phyloP scores from a whole-genome alignment of 2,888 invertebrate species.

The Mactromeris polynyma region DNA sequence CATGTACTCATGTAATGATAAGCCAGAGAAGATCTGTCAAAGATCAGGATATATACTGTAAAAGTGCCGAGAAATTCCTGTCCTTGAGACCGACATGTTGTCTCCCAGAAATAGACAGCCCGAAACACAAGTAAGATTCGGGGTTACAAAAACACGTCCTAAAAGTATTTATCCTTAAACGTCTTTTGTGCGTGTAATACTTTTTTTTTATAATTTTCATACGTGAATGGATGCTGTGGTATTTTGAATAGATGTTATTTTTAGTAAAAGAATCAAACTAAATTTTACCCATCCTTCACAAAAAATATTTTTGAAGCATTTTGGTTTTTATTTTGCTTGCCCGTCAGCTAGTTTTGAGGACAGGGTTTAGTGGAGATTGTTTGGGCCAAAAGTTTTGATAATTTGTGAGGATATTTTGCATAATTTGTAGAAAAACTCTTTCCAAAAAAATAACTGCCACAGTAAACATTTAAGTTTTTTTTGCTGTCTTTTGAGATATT shows the following conservation, averaged over 20 bases:
- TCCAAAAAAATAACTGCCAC: neutral
- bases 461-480: neutral
- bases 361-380: no score
- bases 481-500: neutral
- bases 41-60: conserved; percentile 92
- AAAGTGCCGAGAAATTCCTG: conserved; percentile 92
- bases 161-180: no score
- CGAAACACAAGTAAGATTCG: conserved; percentile 69
- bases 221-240: neutral
- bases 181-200: neutral
- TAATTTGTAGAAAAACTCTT: no score
- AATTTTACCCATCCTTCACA: no score
- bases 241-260: neutral
- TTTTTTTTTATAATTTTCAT: neutral
- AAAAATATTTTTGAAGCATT: no score
- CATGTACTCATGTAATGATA: conserved; percentile 93
- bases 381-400: no score
- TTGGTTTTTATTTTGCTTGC: no score
- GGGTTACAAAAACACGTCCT: no score
- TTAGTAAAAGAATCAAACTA: no score
- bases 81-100: conserved; percentile 91
- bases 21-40: conserved; percentile 92
- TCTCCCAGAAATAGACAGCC: conserved; percentile 74
- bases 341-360: no score
- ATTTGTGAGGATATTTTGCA: no score